Evolutionary conservation across 2,797 vertebrate genomes (phyloP), one percentile per base, ranked within the genome.

Genomic region (Mus caroli): DNA sequence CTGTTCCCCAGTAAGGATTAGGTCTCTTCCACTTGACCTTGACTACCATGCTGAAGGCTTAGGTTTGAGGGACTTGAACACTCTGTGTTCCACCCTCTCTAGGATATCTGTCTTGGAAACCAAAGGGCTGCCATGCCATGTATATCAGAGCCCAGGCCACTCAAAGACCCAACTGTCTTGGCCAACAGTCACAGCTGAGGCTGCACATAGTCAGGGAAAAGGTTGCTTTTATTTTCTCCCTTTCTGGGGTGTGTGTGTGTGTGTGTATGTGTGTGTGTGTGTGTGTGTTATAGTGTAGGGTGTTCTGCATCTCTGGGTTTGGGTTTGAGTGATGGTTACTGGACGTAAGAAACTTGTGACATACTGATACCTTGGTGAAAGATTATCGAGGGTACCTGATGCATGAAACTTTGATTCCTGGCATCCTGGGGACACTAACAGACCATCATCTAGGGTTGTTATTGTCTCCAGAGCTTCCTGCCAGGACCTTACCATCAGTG

Each of bases 51-150:
- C 82, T 83, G 37, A 73, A 58, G 0, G 31, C 34, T 9, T 37
- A 64, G 20, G 12, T 20, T 43, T 26, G 69, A 0, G 1, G 40
- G n/a, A 58, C 28, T 71, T 75, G 9, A 2, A 0, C 2, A 5
- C 56, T 56, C 56, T 67, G 58, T 56, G 13, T 50, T 24, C 24
- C 24, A n/a, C 50, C 85, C 76, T 73, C 26, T 37, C 40, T 83
- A 87, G 89, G 90, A n/a, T 15, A 50, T 50, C 20, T 0, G 60
- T 58, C 56, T 73, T 34, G 67, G 62, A 67, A 37, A 2, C 20
- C 52, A 76, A 75, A 58, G 69, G 40, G 79, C 34, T 71, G 40
- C 56, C 62, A 28, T 71, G 40, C 50, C 62, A 28, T 2, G 34
- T 1, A 0, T 10, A 37, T 54, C 54, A 56, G 60, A 64, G 58